phyloP scores from a whole-genome alignment of 2,888 invertebrate species.

The Cylindroiulus punctatus region DNA sequence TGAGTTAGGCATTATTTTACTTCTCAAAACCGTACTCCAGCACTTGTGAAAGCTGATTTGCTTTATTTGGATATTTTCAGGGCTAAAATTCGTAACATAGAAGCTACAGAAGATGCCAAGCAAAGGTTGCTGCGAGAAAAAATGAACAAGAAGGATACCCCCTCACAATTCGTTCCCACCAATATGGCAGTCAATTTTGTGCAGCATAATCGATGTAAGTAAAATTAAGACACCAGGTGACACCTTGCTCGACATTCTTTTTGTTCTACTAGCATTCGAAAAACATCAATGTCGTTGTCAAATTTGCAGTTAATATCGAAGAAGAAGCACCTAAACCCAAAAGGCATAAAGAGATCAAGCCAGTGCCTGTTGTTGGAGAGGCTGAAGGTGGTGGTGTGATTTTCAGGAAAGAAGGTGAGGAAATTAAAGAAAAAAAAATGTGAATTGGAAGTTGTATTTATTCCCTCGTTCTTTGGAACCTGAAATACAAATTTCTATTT shows the following conservation, averaged over 20 bases:
- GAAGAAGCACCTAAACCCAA: conserved; percentile 70
- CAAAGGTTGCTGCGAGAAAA: conserved; percentile 88
- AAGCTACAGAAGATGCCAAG: conserved; percentile 98
- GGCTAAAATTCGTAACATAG: conserved; percentile 97
- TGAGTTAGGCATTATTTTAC: conserved; percentile 62
- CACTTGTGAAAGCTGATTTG: conserved; percentile 55
- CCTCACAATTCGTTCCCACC: conserved; percentile 95
- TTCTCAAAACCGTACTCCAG: background rate
- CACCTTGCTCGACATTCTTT: conserved; percentile 44
- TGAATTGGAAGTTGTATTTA: background rate
- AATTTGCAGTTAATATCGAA: conserved; percentile 83
- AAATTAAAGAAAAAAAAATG: background rate
- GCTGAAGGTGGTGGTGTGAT: conserved; percentile 55
- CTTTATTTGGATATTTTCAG: conserved; percentile 64
- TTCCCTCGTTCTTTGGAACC: background rate
- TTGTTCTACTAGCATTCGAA: background rate
- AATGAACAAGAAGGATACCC: conserved; percentile 89
- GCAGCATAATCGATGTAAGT: conserved; percentile 92
- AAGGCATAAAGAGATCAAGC: conserved; percentile 70
- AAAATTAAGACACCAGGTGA: background rate
- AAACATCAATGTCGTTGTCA: conserved; percentile 50
- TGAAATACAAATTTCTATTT: conserved; percentile 8
- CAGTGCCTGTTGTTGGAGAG: conserved; percentile 62
- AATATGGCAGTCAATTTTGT: conserved; percentile 99
- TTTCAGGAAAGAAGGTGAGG: conserved; percentile 50